Evolutionary conservation across 2,797 vertebrate species (phyloP), one percentile per base, ranked within the genome.

Genomic region (Leptoclinus maculatus): DNA sequence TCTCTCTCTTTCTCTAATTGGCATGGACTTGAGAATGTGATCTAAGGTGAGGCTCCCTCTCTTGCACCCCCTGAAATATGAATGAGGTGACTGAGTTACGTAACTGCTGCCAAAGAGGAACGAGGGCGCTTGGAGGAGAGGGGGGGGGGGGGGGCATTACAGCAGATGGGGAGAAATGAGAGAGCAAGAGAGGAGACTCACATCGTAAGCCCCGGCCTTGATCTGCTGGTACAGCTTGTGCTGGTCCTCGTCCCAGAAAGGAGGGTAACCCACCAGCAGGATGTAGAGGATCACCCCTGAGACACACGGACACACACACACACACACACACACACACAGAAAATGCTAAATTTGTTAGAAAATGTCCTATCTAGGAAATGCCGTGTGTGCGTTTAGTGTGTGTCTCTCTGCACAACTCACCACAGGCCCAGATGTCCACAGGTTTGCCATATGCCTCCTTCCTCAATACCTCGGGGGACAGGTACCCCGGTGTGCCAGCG

Each of bases 351-450:
- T 34, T 34, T 34, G 32, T 34, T 34, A 34, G 32, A 34, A 34
- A 34, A 34, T 34, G 32, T 7, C 32, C 68, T 36, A 70, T 67
- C 34, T 49, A 62, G 54, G 53, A 71, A 68, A 64, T 16, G 41
- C 64, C 23, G 34, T 27, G 21, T 39, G 54, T 19, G 25, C 47
- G 38, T 71, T 0, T 5, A 14, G 69, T 67, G 72, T 41, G 38
- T 67, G 36, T 70, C 34, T 79, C 64, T 77, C 66, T 87, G 60
- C 51, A 51, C 36, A 57, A 78, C 97, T 97, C 94, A 99, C 98
- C 98, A 2, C 98, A 99, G 1, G 98, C 98, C 98, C 98, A 99
- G 94, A 99, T 99, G 95, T 99, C 98, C 96, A 99, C 98, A 0
- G 98, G 98, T 94, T 99, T 99, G 87, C 98, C 98, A 21, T 99